Evolutionary conservation across 53 echinoderm and acorn worm genomes (phyloP).

Genomic region (Holothuria scabra): DNA sequence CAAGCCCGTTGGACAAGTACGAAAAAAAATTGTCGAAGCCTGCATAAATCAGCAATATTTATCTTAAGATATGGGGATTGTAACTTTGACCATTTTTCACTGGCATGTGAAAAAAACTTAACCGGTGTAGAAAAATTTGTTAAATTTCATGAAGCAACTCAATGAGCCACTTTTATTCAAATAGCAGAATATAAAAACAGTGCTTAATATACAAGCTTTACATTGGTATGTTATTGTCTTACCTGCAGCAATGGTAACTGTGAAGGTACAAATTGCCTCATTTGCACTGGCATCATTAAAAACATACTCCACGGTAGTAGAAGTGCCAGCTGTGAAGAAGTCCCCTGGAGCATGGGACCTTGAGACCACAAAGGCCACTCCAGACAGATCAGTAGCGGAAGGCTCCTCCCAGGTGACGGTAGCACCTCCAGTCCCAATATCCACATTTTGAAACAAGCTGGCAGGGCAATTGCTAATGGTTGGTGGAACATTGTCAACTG

Average conservation of each 20-base stretch:
- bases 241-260: slow-evolving; percentile 64
- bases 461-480: slow-evolving; percentile 64
- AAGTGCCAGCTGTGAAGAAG: slow-evolving; percentile 26
- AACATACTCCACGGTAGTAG: slow-evolving; percentile 27
- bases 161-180: too few relatives aligned
- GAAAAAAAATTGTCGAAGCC: too few relatives aligned
- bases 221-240: neutral
- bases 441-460: slow-evolving; percentile 52
- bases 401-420: slow-evolving; percentile 47
- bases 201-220: neutral
- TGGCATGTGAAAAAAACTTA: too few relatives aligned
- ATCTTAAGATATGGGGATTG: too few relatives aligned
- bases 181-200: neutral
- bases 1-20: too few relatives aligned
- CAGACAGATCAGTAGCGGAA: slow-evolving; percentile 53
- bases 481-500: slow-evolving; percentile 74
- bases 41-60: too few relatives aligned
- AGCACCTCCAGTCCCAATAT: slow-evolving; percentile 41
- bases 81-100: too few relatives aligned
- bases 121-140: too few relatives aligned
- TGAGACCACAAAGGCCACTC: slow-evolving; percentile 6
- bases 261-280: slow-evolving; percentile 56
- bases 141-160: too few relatives aligned
- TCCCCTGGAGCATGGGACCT: slow-evolving; percentile 47
- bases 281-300: slow-evolving; percentile 50